Evolutionary conservation across 2,797 vertebrate species (phyloP), one percentile per base, ranked within the genome.

Genomic region (Falco biarmicus): DNA sequence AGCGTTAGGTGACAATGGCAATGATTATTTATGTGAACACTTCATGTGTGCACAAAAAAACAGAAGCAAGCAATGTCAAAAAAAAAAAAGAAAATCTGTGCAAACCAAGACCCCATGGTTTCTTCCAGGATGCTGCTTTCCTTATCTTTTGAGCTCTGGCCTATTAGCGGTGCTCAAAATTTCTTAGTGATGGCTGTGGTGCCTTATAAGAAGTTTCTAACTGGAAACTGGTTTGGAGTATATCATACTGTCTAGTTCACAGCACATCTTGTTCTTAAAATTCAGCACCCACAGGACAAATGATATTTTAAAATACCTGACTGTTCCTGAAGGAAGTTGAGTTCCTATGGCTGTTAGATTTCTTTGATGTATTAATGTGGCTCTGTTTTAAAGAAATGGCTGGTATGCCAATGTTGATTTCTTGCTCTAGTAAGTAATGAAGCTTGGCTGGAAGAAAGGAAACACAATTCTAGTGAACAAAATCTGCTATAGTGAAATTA

Each of bases 401-500:
- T 70, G 57, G 21, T 48, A 64, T 66, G 73, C 7, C 39, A n/a
- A 11, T n/a, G 56, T 5, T 85, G 39, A 92, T 89, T 87, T 91
- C 78, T 82, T 87, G 39, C 51, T 82, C 47, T 59, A 39, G 21
- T 84, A 74, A 95, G 31, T 79, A 57, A 81, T 87, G 20, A 32
- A 41, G 22, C 45, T 92, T 89, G 54, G 16, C 70, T 90, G 63
- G 59, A 91, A 73, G 71, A 90, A 90, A 71, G 29, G 14, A 91
- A 93, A 86, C 51, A 70, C 5, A 37, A 31, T 85, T 89, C 71
- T 63, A 68, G 83, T 64, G 71, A 85, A 45, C 11, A 71, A 84
- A 80, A 64, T 39, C 50, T 95, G 57, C 93, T 84, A 86, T 34
- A 85, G 43, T 75, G 61, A 85, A 87, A 88, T 86, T 78, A 60